Conservation (phyloP, 2,113 vertebrate genomes). For the Sphyrna mokarran region DNA sequence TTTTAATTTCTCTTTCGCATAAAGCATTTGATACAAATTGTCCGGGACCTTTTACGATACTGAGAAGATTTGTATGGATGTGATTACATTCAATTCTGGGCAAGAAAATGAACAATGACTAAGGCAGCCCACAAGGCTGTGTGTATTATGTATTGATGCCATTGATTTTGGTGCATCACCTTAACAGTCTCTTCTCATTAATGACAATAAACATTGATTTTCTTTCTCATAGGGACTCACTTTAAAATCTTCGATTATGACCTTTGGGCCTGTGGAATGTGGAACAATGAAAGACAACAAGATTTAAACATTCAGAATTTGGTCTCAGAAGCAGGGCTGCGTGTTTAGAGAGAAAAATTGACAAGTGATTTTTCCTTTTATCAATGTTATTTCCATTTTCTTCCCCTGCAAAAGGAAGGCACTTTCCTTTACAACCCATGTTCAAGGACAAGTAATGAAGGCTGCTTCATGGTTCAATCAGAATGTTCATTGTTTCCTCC, state of each 20-base stretch:
- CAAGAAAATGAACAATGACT: background rate
- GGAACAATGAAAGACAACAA: background rate
- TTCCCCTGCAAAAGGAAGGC: background rate
- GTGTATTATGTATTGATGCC: background rate
- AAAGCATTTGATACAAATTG: background rate
- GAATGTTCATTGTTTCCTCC: background rate
- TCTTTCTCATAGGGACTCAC: background rate
- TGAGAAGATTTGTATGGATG: background rate
- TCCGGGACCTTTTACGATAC: background rate
- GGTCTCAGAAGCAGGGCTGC: background rate
- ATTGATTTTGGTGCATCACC: background rate
- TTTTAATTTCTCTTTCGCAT: background rate
- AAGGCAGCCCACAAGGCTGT: background rate
- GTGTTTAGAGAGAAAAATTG: background rate
- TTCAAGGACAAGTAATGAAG: background rate
- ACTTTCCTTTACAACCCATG: background rate
- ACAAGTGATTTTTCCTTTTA: background rate
- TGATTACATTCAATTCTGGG: background rate
- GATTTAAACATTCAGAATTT: background rate
- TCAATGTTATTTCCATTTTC: background rate
- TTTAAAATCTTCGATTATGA: background rate
- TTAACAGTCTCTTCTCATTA: background rate
- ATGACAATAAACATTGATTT: slow-evolving; percentile 19
- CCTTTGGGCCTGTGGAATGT: background rate
- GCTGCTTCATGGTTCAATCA: background rate